These are phyloP conservation scores for Dascillus cervinus DNA, from an alignment of 2,888 invertebrate species.

Conservation along the genomic window DNA sequence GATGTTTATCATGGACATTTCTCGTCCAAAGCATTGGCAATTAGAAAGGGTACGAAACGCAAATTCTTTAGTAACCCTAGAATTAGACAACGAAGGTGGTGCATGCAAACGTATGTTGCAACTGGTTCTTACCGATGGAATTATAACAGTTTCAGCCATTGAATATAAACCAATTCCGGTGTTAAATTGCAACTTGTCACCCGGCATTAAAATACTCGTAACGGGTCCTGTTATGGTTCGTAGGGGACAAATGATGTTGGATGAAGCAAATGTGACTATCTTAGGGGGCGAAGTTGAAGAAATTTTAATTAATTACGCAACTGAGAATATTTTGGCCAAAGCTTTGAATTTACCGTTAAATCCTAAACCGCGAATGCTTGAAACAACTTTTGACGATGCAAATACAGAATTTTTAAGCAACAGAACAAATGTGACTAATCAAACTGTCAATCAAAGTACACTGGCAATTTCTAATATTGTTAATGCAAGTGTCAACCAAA, in stretches of 20 bases:
- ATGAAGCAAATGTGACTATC: slow-evolving; percentile 51
- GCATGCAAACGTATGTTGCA: slow-evolving; percentile 60
- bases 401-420: not conserved
- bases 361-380: slow-evolving; percentile 37
- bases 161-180: slow-evolving; percentile 59
- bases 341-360: slow-evolving; percentile 49
- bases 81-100: slow-evolving; percentile 52
- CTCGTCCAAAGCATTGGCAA: slow-evolving; percentile 43
- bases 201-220: slow-evolving; percentile 57
- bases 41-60: slow-evolving; percentile 43
- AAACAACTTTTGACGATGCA: slow-evolving; percentile 15
- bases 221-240: slow-evolving; percentile 65
- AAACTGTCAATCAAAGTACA: not conserved
- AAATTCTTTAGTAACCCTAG: slow-evolving; percentile 45
- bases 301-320: slow-evolving; percentile 49
- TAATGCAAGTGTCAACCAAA: not conserved
- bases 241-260: slow-evolving; percentile 59
- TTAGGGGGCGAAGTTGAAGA: slow-evolving; percentile 69
- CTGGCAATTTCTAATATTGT: not conserved
- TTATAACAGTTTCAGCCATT: slow-evolving; percentile 59
- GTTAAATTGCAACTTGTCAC: slow-evolving; percentile 49
- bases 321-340: slow-evolving; percentile 53
- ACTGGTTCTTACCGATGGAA: slow-evolving; percentile 67
- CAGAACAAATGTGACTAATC: too few relatives aligned
- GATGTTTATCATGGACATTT: slow-evolving; percentile 53